phyloP scores from a whole-genome alignment of 2,797 vertebrate genomes.

The Sebastes cheni region DNA sequence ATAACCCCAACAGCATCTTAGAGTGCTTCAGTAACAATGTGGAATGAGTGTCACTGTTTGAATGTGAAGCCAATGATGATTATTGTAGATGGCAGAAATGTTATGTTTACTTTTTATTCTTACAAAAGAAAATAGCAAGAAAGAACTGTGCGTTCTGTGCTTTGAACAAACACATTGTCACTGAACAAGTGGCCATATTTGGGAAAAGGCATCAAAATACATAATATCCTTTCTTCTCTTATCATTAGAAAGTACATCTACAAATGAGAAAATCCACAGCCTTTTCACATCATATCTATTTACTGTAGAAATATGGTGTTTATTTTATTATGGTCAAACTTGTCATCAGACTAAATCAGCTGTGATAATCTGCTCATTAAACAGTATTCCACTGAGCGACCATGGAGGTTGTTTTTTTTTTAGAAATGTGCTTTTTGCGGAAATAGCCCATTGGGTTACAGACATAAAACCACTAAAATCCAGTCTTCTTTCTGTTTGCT shows the following conservation, averaged over 20 bases:
- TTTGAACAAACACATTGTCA: not conserved
- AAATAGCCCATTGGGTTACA: conserved; percentile 40
- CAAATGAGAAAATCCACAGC: not conserved
- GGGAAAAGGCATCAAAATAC: not conserved
- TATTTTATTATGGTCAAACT: not conserved
- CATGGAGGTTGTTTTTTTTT: not conserved
- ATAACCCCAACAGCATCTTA: not conserved
- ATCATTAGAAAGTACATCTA: not conserved
- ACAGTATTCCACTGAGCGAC: not conserved
- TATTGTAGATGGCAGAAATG: not conserved
- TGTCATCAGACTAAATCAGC: not conserved
- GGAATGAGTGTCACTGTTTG: not conserved
- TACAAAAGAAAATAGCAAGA: not conserved
- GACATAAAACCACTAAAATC: conserved; percentile 53
- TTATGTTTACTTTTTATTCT: not conserved
- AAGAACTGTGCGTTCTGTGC: not conserved
- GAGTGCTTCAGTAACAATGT: not conserved
- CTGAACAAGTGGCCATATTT: not conserved
- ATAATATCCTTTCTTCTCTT: not conserved
- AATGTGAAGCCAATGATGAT: not conserved
- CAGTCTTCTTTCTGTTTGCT: conserved; percentile 44
- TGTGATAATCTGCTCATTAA: not conserved
- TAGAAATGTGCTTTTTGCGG: conserved; percentile 23
- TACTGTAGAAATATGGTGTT: not conserved
- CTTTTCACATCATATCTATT: not conserved